Evolutionary conservation across 2,888 invertebrate species (phyloP).

Genomic region (Mythimna impura): DNA sequence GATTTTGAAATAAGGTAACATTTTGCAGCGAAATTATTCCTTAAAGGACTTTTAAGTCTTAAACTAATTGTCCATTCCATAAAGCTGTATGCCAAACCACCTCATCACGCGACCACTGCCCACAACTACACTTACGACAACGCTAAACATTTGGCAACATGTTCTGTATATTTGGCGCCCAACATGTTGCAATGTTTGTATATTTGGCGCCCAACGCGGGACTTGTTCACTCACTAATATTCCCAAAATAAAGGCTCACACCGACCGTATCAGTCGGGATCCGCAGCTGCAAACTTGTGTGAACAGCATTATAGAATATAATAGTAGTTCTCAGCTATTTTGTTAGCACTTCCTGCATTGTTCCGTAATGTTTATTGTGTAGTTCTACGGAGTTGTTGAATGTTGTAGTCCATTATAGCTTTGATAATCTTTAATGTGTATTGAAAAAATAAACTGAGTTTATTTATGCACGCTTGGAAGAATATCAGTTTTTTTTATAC

Average conservation of each 20-base stretch:
- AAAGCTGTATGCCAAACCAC: constrained; percentile 26
- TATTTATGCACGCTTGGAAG: constrained; percentile 5
- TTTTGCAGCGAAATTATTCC: not conserved
- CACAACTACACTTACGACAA: constrained; percentile 27
- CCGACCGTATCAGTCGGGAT: constrained; percentile 30
- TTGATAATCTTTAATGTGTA: constrained; percentile 31
- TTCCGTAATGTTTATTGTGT: constrained; percentile 50
- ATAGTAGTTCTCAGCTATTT: constrained; percentile 55
- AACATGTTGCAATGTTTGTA: constrained; percentile 28
- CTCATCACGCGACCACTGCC: constrained; percentile 22
- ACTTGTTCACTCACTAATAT: constrained; percentile 52
- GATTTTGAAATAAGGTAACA: constrained; percentile 5
- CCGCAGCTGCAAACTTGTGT: constrained; percentile 51
- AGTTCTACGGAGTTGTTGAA: constrained; percentile 18
- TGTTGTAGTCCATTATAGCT: constrained; percentile 21
- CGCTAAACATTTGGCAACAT: constrained; percentile 46
- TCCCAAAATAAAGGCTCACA: constrained; percentile 51
- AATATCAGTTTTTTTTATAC: not conserved
- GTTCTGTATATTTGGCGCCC: constrained; percentile 50
- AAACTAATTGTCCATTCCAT: constrained; percentile 20
- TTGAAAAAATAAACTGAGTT: constrained; percentile 3
- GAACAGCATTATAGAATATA: constrained; percentile 53
- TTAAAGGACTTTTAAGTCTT: constrained; percentile 9
- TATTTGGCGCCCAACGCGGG: constrained; percentile 57
- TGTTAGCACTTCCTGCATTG: constrained; percentile 49